Evolutionary conservation across 1,140 invertebrate genomes (phyloP).

Genomic region (Himalopsyche phryganea): DNA sequence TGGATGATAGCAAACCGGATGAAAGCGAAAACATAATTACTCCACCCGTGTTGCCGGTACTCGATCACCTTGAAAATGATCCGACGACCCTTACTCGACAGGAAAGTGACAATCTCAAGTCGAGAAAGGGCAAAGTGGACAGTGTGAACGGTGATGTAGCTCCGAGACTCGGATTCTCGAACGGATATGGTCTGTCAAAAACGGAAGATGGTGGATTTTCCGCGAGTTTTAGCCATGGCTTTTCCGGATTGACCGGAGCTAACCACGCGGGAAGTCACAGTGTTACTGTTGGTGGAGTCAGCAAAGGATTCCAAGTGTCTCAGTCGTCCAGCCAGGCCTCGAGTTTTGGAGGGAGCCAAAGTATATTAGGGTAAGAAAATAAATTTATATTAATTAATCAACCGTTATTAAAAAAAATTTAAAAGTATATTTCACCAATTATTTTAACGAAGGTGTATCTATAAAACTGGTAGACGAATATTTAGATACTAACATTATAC

Average conservation of each 20-base stretch:
- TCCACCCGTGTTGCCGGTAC: constrained; percentile 22
- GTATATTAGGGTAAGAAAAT: constrained; percentile 22
- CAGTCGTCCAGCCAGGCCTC: constrained; percentile 24
- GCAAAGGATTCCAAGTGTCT: constrained; percentile 23
- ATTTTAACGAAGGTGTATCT: no score
- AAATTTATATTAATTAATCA: not conserved
- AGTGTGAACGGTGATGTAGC: not conserved
- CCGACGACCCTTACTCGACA: constrained; percentile 26
- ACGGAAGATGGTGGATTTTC: constrained; percentile 19
- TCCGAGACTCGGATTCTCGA: constrained; percentile 17
- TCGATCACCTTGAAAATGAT: constrained; percentile 30
- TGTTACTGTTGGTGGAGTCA: constrained; percentile 5
- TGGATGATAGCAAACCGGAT: constrained; percentile 14
- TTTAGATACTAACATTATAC: no score
- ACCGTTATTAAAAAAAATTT: no score
- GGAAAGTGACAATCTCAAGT: constrained; percentile 14
- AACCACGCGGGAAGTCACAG: constrained; percentile 25
- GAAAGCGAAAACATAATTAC: constrained; percentile 18
- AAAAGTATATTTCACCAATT: no score
- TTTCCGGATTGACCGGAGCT: constrained; percentile 9
- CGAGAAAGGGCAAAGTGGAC: constrained; percentile 2
- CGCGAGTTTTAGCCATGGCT: constrained; percentile 17
- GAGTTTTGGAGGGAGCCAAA: constrained; percentile 17
- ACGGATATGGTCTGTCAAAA: constrained; percentile 3
- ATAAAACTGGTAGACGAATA: no score